Percentiles rank a stretch among this genome's conserved stretches.
Conservation (phyloP, 2,113 vertebrate genomes). For the Oncorhynchus masou region DNA sequence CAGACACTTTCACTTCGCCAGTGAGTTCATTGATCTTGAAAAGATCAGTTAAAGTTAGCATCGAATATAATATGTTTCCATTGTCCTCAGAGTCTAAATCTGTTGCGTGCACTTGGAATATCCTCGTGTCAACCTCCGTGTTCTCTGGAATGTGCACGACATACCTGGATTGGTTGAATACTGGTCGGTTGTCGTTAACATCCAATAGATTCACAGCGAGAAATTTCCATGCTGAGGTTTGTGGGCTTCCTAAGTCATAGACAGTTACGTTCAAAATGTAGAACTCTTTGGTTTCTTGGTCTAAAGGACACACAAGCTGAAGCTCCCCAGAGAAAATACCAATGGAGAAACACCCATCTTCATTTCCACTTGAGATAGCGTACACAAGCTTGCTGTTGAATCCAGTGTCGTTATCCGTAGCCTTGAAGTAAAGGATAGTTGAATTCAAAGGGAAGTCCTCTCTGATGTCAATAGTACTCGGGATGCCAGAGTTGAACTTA, state of each 20-base stretch:
- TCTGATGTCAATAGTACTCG: conserved; percentile 81
- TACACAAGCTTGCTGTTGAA: conserved; percentile 88
- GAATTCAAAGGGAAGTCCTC: conserved; percentile 80
- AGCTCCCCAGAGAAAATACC: conserved; percentile 86
- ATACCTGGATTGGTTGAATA: conserved; percentile 82
- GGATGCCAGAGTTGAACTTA: conserved; percentile 81
- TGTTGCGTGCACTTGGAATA: conserved; percentile 78
- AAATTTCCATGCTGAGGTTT: conserved; percentile 88
- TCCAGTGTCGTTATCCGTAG: conserved; percentile 82
- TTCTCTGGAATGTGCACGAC: conserved; percentile 82
- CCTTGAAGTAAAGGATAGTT: conserved; percentile 79
- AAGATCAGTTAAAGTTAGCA: conserved; percentile 80
- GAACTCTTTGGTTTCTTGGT: conserved; percentile 85
- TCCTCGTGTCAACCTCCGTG: conserved; percentile 72
- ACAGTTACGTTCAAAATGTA: conserved; percentile 92
- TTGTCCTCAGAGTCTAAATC: conserved; percentile 83
- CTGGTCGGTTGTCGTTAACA: conserved; percentile 87
- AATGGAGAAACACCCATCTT: conserved; percentile 87
- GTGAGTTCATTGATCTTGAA: conserved; percentile 84
- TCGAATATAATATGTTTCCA: conserved; percentile 77
- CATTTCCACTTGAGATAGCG: conserved; percentile 86
- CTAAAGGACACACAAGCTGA: conserved; percentile 79
- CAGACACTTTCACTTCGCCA: conserved; percentile 81
- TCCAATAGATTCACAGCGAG: conserved; percentile 87
- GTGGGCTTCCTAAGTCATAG: conserved; percentile 88